Percentiles rank a stretch among this genome's conserved stretches.
Conservation (phyloP, 1,140 invertebrate species). For the Halictus rubicundus region DNA sequence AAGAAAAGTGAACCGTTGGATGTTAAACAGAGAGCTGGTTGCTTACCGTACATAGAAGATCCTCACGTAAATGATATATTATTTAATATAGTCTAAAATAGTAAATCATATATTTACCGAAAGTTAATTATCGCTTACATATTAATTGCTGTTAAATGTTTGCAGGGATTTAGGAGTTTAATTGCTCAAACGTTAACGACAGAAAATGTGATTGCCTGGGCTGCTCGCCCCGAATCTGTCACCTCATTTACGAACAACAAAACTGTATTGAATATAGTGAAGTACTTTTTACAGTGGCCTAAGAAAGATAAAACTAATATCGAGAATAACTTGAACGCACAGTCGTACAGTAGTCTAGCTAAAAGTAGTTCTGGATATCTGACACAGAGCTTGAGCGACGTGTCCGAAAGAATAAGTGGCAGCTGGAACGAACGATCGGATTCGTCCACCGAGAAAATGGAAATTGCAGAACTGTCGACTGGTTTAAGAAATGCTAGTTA, state of each 20-base stretch:
- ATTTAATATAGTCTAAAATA: background rate
- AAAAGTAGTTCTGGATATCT: conserved; percentile 46
- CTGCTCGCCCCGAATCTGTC: conserved; percentile 82
- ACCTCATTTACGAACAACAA: conserved; percentile 86
- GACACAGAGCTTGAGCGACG: conserved; percentile 17
- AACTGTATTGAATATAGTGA: conserved; percentile 84
- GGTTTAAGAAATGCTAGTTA: conserved; percentile 35
- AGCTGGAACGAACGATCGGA: conserved; percentile 48
- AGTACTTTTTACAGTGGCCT: conserved; percentile 82
- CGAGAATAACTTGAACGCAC: background rate
- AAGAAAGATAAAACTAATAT: conserved; percentile 44
- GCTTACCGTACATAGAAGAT: conserved; percentile 93
- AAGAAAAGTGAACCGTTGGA: conserved; percentile 87
- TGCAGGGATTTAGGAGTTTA: conserved; percentile 88
- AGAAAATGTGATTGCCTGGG: conserved; percentile 87
- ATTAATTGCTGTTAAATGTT: conserved; percentile 26
- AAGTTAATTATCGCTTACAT: too few species aligned
- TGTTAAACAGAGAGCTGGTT: conserved; percentile 94
- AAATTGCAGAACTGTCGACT: conserved; percentile 62
- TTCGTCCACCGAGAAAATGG: conserved; percentile 68
- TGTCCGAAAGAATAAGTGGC: conserved; percentile 7
- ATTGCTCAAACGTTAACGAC: conserved; percentile 91
- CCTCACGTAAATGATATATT: conserved; percentile 82
- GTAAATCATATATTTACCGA: background rate
- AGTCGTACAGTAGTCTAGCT: conserved; percentile 23